Conservation (phyloP, 2,888 invertebrate genomes). For the Zaprionus bogoriensis region DNA sequence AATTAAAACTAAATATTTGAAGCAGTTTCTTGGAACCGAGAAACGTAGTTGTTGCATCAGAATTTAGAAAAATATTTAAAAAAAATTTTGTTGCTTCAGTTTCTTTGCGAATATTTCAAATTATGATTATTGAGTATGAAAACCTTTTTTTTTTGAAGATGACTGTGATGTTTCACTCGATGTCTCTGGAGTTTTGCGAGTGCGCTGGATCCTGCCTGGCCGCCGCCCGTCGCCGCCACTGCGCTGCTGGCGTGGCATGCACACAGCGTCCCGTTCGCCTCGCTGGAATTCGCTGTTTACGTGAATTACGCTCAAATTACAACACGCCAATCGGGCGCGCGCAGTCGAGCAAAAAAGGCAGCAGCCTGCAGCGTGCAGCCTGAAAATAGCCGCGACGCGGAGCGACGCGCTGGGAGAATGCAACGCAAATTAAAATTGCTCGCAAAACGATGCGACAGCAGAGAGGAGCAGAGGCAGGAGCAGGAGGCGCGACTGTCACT, state of each 20-base stretch:
- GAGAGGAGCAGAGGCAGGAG: not conserved
- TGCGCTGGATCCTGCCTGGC: not conserved
- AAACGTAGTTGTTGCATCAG: too few species aligned
- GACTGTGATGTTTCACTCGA: too few species aligned
- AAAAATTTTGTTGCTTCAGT: too few species aligned
- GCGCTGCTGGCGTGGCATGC: conserved; percentile 11
- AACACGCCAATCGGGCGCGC: conserved; percentile 41
- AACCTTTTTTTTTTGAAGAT: too few species aligned
- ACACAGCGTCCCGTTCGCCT: too few species aligned
- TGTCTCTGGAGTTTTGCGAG: too few species aligned
- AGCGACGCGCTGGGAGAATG: conserved; percentile 71
- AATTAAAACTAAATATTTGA: too few species aligned
- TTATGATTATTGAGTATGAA: too few species aligned
- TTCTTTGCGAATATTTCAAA: too few species aligned
- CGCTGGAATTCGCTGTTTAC: conserved; percentile 72
- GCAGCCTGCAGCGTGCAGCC: conserved; percentile 15
- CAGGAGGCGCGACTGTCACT: not conserved
- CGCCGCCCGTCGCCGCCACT: conserved; percentile 29
- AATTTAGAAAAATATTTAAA: too few species aligned
- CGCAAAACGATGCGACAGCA: conserved; percentile 39
- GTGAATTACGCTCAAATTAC: conserved; percentile 80
- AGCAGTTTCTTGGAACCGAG: too few species aligned
- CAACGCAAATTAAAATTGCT: conserved; percentile 78
- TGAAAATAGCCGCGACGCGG: conserved; percentile 76
- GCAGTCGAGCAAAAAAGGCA: conserved; percentile 4